Base-by-base conservation (phyloP, 1,140 invertebrate species). In the Teleopsis dalmanni region DNA sequence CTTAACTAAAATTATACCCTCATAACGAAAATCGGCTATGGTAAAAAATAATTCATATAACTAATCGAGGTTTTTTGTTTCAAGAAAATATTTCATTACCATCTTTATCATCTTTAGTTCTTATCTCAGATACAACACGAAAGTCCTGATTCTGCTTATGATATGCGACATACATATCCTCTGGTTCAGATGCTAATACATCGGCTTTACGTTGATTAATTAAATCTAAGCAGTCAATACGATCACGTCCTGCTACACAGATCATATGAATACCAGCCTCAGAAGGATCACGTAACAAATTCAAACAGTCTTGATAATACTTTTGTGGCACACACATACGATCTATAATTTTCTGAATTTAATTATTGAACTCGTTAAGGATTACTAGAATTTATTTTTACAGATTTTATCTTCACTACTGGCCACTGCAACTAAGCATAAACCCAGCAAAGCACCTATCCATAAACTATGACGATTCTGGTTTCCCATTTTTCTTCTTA, bases 141-240 rank as follows among this genome's bases (percentile, higher is more conserved):
- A 82, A 81, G 48, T 80, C 75, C 51, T 81, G 72, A 47, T 79
- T 79, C 18, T 77, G 74, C 29, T 79, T 76, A 27, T 83, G 81
- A 19, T 78, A 82, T 10, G 85, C 88, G 5, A 91, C 77, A 62
- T 89, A 92, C 77, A 91, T 65, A 50, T 70, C 67, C 59, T 90
- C 87, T 2, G 88, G 85, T 59, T 92, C 88, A 1, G 86, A 78
- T 11, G 84, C 82, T 14, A 84, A 80, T 21, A 91, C 77, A 65
- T 93, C 89, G 1, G 88, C 88, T 56, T 85, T 76, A 33, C 82
- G 78, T 55, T 81, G 75, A 36, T 83, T 78, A 21, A 93, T 81
- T 61, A 79, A 78, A 18, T 80, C 73, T 54, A 91, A 76, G 58
- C 89, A 93, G 29, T 87, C 83, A 48, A 83, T 70, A 38, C 82